Evolutionary conservation across 2,888 invertebrate species (phyloP), one percentile per base, ranked within the genome.

Genomic region (Colletes collaris): DNA sequence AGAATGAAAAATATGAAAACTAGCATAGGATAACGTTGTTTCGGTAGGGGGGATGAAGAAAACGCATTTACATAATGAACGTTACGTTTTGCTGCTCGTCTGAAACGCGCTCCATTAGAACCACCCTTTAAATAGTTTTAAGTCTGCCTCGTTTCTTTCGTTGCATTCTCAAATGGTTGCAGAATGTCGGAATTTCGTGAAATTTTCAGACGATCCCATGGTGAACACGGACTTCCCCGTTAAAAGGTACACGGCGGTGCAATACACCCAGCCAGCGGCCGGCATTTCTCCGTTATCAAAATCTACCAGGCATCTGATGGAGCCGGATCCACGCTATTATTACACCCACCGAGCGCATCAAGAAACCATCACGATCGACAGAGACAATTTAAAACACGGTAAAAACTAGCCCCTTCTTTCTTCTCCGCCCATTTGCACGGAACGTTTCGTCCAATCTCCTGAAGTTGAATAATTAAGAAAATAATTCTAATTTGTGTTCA

Each of bases 261-360:
- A 96, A 89, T 97, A 96, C 92, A 97, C 97, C 1, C 96, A 97
- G 91, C 96, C 97, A 68, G 97, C 96, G 82, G 96, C 97, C 88
- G 95, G 95, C 71, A 95, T 95, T 74, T 96, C 96, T 2, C 95
- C 95, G 66, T 93, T 95, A 81, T 97, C 97, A 19, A 97, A 97
- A 93, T 97, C 97, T 11, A 97, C 97, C 8, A 95, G 97, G 89
- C 97, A 97, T 93, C 94, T 97, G 63, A 94, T 96, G 81, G 93
- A 93, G 81, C 92, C 93, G 83, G 96, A 96, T 89, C 93, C 94
- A 60, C 95, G 96, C 88, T 95, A 95, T 91, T 96, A 95, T 94
- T 94, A 96, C 94, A 92, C 95, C 91, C 86, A 95, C 93, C 95
- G 93, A 63, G 92, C 91, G 27, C 90, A 92, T 83, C 92, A 92